A percentile compares a stretch with the other conserved stretches of the same genome.
Evolutionary conservation across 2,797 vertebrate genomes (phyloP).

Genomic region (Dermochelys coriacea): DNA sequence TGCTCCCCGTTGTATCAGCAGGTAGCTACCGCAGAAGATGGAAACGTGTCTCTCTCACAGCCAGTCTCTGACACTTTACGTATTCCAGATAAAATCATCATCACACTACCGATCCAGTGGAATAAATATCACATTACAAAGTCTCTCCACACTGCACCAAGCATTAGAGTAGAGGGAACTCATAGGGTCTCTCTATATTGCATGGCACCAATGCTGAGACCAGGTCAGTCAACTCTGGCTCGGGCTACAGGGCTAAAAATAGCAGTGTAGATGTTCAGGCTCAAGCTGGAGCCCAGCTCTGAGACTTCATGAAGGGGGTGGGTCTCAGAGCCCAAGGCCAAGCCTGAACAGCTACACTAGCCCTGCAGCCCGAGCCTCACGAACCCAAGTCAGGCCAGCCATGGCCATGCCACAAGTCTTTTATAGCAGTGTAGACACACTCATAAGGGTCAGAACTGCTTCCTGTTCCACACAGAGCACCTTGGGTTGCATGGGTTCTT

Average conservation of each 20-base stretch:
- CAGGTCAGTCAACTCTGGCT: no score
- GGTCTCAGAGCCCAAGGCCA: no score
- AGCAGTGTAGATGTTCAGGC: no score
- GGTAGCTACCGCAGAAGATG: background rate
- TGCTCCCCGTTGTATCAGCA: background rate
- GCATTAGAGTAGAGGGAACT: background rate
- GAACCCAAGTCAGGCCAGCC: background rate
- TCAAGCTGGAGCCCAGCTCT: no score
- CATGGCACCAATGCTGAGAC: background rate
- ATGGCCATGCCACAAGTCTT: background rate
- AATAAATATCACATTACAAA: background rate
- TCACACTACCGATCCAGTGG: fast-evolving
- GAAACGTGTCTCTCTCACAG: background rate
- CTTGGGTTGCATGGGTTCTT: background rate
- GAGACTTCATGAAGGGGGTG: no score
- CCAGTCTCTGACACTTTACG: background rate
- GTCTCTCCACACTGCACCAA: background rate
- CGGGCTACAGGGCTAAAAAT: no score
- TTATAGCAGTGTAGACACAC: background rate
- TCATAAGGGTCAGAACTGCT: background rate
- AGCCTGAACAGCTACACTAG: background rate
- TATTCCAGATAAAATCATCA: fast-evolving
- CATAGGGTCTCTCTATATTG: background rate
- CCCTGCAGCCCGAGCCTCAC: no score
- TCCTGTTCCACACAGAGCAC: background rate